Conservation (phyloP, 2,113 vertebrate genomes). For the Vidua macroura region DNA sequence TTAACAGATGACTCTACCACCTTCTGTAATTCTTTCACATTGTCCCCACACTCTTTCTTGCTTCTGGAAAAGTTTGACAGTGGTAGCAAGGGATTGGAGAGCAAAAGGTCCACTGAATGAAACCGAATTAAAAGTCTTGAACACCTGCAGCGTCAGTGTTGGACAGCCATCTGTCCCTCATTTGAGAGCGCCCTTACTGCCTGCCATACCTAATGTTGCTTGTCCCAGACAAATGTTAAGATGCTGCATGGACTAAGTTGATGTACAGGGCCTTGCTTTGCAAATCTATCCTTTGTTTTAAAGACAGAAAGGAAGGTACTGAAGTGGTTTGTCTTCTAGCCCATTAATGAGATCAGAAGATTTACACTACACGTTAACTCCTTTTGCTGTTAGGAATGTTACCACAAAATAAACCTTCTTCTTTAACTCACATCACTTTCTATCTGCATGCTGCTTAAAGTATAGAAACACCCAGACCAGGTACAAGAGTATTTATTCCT, state of each 20-base stretch:
- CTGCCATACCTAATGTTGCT: constrained; percentile 8
- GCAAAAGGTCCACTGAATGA: constrained; percentile 12
- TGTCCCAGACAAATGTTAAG: neutral
- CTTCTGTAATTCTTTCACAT: neutral
- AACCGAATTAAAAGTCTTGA: constrained; percentile 1
- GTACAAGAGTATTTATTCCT: neutral
- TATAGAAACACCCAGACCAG: neutral
- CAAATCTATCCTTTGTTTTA: neutral
- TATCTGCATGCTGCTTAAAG: neutral
- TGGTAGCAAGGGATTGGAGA: neutral
- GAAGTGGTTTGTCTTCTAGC: neutral
- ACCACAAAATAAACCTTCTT: neutral
- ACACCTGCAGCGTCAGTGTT: neutral
- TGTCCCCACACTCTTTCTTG: neutral
- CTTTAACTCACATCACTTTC: neutral
- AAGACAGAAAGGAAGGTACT: neutral
- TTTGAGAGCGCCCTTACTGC: neutral
- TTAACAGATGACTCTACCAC: neutral
- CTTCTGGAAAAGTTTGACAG: constrained; percentile 32
- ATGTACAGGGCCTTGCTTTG: neutral
- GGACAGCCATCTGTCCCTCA: constrained; percentile 50
- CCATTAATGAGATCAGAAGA: neutral
- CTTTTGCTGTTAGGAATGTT: neutral
- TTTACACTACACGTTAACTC: neutral
- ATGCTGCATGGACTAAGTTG: neutral